These are phyloP conservation scores for Cecropterus lyciades DNA, from an alignment of 1,140 invertebrate species.

Conservation along the genomic window DNA sequence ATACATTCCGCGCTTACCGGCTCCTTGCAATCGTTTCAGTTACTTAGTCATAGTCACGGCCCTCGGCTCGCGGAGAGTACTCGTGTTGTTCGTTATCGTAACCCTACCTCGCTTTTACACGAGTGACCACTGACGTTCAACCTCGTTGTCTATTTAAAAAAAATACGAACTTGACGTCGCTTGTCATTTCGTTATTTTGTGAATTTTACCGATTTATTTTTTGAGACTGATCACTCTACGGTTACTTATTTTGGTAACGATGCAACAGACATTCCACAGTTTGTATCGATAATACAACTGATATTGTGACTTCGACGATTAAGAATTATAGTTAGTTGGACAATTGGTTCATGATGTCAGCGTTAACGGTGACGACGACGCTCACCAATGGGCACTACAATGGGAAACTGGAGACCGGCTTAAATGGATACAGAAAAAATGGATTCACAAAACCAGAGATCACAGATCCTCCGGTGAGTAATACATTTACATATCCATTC, in stretches of 20 bases:
- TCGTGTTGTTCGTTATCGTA: slow-evolving; percentile 39
- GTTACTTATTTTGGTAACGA: slow-evolving; percentile 27
- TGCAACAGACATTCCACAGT: slow-evolving; percentile 33
- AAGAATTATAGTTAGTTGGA: slow-evolving; percentile 36
- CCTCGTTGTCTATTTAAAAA: slow-evolving; percentile 9
- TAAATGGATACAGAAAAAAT: slow-evolving; percentile 73
- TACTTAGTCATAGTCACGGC: slow-evolving; percentile 53
- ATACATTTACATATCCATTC: slow-evolving; percentile 5
- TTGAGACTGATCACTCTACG: neutral
- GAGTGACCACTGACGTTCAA: slow-evolving; percentile 22
- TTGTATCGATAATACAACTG: slow-evolving; percentile 36
- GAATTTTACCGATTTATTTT: slow-evolving; percentile 1
- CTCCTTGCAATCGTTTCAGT: slow-evolving; percentile 44
- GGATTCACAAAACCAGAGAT: slow-evolving; percentile 62
- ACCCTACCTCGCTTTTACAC: slow-evolving; percentile 13
- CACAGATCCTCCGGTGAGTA: slow-evolving; percentile 57
- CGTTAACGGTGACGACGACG: slow-evolving; percentile 71
- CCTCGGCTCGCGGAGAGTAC: slow-evolving; percentile 39
- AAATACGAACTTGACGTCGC: slow-evolving; percentile 2
- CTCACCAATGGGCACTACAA: slow-evolving; percentile 69
- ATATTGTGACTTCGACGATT: slow-evolving; percentile 39
- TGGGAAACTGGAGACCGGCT: slow-evolving; percentile 61
- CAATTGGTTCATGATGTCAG: slow-evolving; percentile 62
- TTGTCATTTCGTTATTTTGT: slow-evolving; percentile 4
- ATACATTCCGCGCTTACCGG: slow-evolving; percentile 56